These are phyloP conservation scores for Laupala kohalensis DNA, from an alignment of 1,140 invertebrate genomes.

Conservation along the genomic window DNA sequence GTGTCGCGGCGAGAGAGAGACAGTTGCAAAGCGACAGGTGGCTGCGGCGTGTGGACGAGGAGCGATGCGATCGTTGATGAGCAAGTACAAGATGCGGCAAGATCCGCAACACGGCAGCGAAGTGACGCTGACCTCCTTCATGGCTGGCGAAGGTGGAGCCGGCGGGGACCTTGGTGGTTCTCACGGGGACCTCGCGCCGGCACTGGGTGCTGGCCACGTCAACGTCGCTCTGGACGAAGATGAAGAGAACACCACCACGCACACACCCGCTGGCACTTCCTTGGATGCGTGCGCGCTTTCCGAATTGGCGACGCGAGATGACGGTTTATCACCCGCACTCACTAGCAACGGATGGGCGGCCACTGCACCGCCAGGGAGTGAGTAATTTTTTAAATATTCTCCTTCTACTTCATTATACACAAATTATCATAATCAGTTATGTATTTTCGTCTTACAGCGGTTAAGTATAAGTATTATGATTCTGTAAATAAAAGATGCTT, in stretches of 20 bases:
- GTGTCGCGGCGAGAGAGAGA: background rate
- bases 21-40: background rate
- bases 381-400: no score
- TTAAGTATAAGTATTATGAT: no score
- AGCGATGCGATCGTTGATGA: background rate
- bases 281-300: background rate
- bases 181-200: no score
- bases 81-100: background rate
- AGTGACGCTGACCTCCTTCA: background rate
- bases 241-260: no score
- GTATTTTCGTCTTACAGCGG: no score
- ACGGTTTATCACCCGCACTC: background rate
- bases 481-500: no score
- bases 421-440: no score
- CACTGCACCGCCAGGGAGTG: background rate
- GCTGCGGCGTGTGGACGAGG: background rate
- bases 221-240: no score
- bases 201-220: background rate
- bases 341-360: background rate
- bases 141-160: background rate
- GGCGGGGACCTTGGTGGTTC: no score
- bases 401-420: no score
- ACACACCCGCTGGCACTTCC: background rate
- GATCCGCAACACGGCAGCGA: background rate
- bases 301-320: background rate